Evolutionary conservation across 1,140 invertebrate genomes (phyloP).

Genomic region (Telenomus remus): DNA sequence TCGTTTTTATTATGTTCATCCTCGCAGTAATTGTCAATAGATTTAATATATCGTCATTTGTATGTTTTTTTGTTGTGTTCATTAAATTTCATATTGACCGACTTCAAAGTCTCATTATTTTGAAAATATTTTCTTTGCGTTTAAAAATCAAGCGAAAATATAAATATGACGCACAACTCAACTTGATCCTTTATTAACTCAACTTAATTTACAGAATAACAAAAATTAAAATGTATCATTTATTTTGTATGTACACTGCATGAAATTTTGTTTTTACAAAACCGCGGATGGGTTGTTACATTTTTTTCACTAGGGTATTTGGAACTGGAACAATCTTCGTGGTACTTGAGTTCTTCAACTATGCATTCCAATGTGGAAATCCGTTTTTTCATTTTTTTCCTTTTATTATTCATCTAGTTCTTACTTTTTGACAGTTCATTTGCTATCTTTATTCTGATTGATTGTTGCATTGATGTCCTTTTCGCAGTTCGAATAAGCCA

Average conservation of each 20-base stretch:
- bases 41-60: conserved; percentile 41
- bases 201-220: conserved; percentile 43
- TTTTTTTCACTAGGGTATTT: conserved; percentile 29
- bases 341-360: not conserved
- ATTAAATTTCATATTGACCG: conserved; percentile 42
- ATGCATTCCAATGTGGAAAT: conserved; percentile 10
- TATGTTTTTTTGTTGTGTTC: conserved; percentile 47
- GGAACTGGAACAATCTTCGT: not conserved
- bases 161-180: no score
- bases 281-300: conserved; percentile 21
- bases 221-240: conserved; percentile 17
- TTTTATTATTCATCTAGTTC: conserved; percentile 20
- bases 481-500: conserved; percentile 87
- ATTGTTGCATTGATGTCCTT: conserved; percentile 76
- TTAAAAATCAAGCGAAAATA: no score
- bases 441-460: conserved; percentile 43
- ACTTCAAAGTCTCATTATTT: not conserved
- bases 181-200: conserved; percentile 21
- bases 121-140: not conserved
- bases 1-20: conserved; percentile 15
- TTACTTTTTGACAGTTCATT: conserved; percentile 5
- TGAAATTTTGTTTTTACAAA: conserved; percentile 59
- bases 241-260: conserved; percentile 57
- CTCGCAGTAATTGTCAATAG: conserved; percentile 11
- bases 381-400: conserved; percentile 32